Evolutionary conservation across 2,888 invertebrate genomes (phyloP).

Genomic region (Cantharis rustica): DNA sequence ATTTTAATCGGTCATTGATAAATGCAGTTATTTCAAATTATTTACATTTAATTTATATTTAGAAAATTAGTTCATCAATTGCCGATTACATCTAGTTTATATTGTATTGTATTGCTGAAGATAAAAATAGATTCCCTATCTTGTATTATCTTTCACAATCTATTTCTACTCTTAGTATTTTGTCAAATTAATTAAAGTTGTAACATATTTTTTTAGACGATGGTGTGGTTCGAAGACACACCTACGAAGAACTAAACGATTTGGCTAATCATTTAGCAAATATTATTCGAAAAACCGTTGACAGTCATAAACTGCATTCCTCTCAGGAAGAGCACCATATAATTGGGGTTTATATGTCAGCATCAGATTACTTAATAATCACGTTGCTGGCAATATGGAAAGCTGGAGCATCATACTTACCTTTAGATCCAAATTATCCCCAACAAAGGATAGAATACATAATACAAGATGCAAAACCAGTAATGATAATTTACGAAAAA

Average conservation of each 20-base stretch:
- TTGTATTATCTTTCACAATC: neutral
- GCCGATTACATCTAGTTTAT: neutral
- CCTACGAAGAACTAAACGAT: constrained; percentile 62
- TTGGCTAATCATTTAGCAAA: constrained; percentile 64
- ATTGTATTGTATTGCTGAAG: too few relatives aligned
- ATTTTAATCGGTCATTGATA: neutral
- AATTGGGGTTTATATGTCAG: constrained; percentile 79
- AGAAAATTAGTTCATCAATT: neutral
- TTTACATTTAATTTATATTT: neutral
- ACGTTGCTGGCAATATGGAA: constrained; percentile 77
- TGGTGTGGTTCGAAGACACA: constrained; percentile 42
- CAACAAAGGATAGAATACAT: constrained; percentile 76
- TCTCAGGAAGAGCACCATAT: constrained; percentile 70
- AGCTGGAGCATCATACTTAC: constrained; percentile 82
- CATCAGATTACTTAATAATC: constrained; percentile 70
- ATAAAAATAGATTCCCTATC: neutral
- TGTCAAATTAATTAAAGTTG: too few relatives aligned
- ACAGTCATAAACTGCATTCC: constrained; percentile 45
- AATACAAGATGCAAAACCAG: constrained; percentile 73
- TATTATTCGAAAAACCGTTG: constrained; percentile 57
- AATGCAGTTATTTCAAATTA: neutral
- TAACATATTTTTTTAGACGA: constrained; percentile 39
- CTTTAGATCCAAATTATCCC: constrained; percentile 76
- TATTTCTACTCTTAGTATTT: too few relatives aligned
- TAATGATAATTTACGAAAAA: constrained; percentile 69